Percentiles rank a stretch among this genome's conserved stretches.
These are phyloP conservation scores for Polypterus senegalus DNA, from an alignment of 2,113 vertebrate species.

Conservation along the genomic window DNA sequence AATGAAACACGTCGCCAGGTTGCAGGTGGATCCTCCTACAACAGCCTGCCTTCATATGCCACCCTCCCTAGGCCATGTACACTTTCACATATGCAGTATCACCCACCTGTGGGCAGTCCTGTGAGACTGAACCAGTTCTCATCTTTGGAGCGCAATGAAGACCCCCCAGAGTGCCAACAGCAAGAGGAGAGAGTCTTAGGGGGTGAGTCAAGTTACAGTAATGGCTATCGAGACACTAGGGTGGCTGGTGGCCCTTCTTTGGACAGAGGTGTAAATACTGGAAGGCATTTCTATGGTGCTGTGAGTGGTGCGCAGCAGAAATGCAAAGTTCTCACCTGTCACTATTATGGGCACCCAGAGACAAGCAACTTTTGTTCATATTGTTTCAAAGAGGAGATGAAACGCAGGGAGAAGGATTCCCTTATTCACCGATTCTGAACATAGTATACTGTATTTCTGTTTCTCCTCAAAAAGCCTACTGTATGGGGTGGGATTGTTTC, in stretches of 20 bases:
- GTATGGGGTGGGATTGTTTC: no score
- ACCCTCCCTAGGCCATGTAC: conserved; percentile 74
- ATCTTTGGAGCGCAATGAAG: conserved; percentile 36
- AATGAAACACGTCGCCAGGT: conserved; percentile 68
- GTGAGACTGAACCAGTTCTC: conserved; percentile 33
- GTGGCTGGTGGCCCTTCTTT: conserved; percentile 30
- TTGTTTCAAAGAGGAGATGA: conserved; percentile 82
- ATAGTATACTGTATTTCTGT: not conserved
- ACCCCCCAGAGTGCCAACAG: conserved; percentile 32
- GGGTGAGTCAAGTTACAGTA: conserved; percentile 30
- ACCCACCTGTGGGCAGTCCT: conserved; percentile 33
- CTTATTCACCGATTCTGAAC: conserved; percentile 73
- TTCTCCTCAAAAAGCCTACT: not conserved
- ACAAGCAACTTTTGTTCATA: conserved; percentile 91
- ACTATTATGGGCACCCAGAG: conserved; percentile 84
- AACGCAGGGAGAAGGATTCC: conserved; percentile 57
- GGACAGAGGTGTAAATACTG: conserved; percentile 34
- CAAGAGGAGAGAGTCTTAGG: not conserved
- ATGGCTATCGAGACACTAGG: conserved; percentile 51
- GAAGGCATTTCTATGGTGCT: conserved; percentile 56
- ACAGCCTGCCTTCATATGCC: conserved; percentile 64
- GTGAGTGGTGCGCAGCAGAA: conserved; percentile 61
- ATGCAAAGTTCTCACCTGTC: conserved; percentile 80
- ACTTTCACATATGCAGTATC: conserved; percentile 32
- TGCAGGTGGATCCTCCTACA: conserved; percentile 58